phyloP scores from a whole-genome alignment of 1,140 invertebrate genomes.

The Sarcophaga bullata region DNA sequence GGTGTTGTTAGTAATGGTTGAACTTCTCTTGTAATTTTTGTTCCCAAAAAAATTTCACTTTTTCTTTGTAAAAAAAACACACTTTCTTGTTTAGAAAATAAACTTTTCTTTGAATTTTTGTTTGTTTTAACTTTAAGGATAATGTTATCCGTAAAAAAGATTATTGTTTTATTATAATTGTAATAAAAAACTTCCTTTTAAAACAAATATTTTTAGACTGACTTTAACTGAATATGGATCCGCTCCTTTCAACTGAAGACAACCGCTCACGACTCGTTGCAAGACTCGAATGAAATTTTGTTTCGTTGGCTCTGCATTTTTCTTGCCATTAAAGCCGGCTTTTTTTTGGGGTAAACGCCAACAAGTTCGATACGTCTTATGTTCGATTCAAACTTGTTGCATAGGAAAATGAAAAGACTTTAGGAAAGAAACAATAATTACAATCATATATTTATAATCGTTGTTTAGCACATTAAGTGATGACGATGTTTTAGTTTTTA shows the following conservation, averaged over 20 bases:
- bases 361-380: background rate
- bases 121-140: conserved; percentile 21
- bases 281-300: conserved; percentile 54
- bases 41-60: conserved; percentile 21
- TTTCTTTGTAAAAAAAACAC: background rate
- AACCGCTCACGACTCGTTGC: conserved; percentile 57
- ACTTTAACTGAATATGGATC: background rate
- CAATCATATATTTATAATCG: background rate
- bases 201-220: background rate
- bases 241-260: conserved; percentile 37
- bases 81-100: background rate
- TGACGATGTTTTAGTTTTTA: background rate
- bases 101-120: background rate
- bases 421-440: background rate
- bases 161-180: background rate
- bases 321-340: conserved; percentile 38
- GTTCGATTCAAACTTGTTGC: conserved; percentile 5
- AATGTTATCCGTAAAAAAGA: background rate
- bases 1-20: background rate
- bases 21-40: background rate
- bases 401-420: conserved; percentile 7
- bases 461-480: background rate
- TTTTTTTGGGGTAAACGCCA: background rate
- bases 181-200: conserved; percentile 14
- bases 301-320: conserved; percentile 32